These are phyloP conservation scores for Drosophila sturtevanti DNA, from an alignment of 1,140 invertebrate genomes.

Conservation along the genomic window DNA sequence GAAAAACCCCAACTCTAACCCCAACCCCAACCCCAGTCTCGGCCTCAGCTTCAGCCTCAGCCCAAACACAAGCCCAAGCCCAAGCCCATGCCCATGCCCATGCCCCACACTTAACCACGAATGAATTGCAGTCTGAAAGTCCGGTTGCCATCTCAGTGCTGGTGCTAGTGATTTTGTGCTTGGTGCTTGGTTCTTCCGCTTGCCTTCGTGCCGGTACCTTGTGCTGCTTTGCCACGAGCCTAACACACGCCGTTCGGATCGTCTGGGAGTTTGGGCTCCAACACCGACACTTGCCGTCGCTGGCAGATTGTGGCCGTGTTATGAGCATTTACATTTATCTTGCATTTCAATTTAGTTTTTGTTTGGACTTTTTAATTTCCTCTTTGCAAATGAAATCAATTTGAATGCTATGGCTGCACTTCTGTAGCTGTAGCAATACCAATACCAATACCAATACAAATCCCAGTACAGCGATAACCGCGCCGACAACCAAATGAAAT, in stretches of 20 bases:
- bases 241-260: conserved; percentile 72
- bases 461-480: too few species aligned
- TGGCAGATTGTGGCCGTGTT: conserved; percentile 56
- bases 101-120: conserved; percentile 10
- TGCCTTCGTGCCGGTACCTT: conserved; percentile 13
- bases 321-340: conserved; percentile 79
- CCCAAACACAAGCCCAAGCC: background rate
- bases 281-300: conserved; percentile 67
- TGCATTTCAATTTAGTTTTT: conserved; percentile 77
- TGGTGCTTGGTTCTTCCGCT: conserved; percentile 15
- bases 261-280: conserved; percentile 24
- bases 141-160: conserved; percentile 9
- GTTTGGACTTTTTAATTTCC: conserved; percentile 80
- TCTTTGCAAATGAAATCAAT: conserved; percentile 79
- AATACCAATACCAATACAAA: too few species aligned
- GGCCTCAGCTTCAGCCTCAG: background rate
- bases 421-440: background rate
- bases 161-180: background rate
- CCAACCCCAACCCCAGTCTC: conserved; percentile 16
- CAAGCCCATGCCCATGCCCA: background rate
- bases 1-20: background rate
- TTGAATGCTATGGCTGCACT: conserved; percentile 57
- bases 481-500: too few species aligned
- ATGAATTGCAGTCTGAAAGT: conserved; percentile 34
- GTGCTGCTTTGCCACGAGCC: conserved; percentile 74